phyloP scores from a whole-genome alignment of 2,888 invertebrate species.

The Rhingia campestris region DNA sequence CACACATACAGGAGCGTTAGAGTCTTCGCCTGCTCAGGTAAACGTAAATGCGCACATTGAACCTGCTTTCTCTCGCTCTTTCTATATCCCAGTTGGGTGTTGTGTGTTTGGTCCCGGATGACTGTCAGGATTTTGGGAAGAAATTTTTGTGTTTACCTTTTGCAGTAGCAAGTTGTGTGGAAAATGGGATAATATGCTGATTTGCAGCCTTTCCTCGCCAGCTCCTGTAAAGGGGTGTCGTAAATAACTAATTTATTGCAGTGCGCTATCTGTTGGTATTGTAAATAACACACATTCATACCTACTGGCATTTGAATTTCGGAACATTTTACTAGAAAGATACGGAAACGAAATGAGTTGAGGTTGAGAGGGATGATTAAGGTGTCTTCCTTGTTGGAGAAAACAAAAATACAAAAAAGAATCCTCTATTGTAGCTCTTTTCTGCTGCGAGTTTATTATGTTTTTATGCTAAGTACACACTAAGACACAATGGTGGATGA shows the following conservation, averaged over 20 bases:
- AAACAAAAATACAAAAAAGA: conserved; percentile 9
- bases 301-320: conserved; percentile 38
- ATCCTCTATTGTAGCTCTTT: neutral
- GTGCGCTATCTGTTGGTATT: conserved; percentile 43
- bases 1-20: conserved; percentile 3
- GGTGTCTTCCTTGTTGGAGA: conserved; percentile 2
- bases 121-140: conserved; percentile 12
- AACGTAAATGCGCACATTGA: conserved; percentile 49
- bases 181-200: conserved; percentile 71
- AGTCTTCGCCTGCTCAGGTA: conserved; percentile 10
- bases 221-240: conserved; percentile 48
- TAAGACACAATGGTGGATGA: neutral
- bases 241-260: conserved; percentile 72
- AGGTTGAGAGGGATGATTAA: conserved; percentile 18
- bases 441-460: neutral
- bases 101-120: conserved; percentile 21
- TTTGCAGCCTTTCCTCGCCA: conserved; percentile 60
- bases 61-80: conserved; percentile 20
- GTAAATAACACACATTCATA: conserved; percentile 21
- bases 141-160: conserved; percentile 59
- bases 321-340: neutral
- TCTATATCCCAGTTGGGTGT: neutral
- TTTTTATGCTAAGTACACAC: conserved; percentile 20
- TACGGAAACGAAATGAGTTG: conserved; percentile 18
- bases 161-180: conserved; percentile 62